Base-by-base conservation (phyloP, 2,888 invertebrate genomes). In the Eulithis testata region DNA sequence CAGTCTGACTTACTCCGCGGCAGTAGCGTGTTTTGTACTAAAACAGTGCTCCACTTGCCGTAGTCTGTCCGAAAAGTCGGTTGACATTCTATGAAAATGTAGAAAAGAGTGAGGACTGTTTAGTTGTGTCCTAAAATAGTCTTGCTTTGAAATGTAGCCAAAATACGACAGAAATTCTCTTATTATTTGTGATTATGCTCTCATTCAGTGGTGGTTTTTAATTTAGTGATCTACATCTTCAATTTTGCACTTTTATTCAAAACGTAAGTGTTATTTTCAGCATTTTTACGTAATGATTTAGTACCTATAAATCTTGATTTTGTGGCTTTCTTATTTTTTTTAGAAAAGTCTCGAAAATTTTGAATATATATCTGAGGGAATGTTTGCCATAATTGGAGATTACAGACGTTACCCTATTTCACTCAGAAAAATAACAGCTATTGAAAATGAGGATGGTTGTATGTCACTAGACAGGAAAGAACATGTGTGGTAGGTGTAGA, bases 1-100 rank as follows among this genome's bases (percentile, higher is more conserved):
- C 69, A 78, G 74, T 76, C 67, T 74, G 59, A 69, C 69, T 70
- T 68, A 63, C 74, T 64, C 68, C 74, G 75, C 71, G 77, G 73
- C 79, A 77, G 79, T 72, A 73, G 77, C 79, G 72, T 79, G 85
- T 82, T 84, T 82, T 76, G 75, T 74, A 66, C 49, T 66, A 70
- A 83, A 83, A 83, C 76, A 75, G 65, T 55, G 67, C 63, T 67
- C 53, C 49, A 59, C 56, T 63, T 5, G 67, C 57, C 58, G 61
- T 59, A 59, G 43, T 60, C 69, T 73, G 68, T 66, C 68, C 63
- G 66, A 56, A 63, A 60, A 60, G 51, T 63, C 58, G 36, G 40
- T 60, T 65, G 63, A 40, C 57, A 14, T 58, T 11, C 59, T 40
- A 55, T 60, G 53, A 68, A 65, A 67, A 60, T 61, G 57, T 64